These are phyloP conservation scores for Tetanocera ferruginea DNA, from an alignment of 2,888 invertebrate species.

Conservation along the genomic window DNA sequence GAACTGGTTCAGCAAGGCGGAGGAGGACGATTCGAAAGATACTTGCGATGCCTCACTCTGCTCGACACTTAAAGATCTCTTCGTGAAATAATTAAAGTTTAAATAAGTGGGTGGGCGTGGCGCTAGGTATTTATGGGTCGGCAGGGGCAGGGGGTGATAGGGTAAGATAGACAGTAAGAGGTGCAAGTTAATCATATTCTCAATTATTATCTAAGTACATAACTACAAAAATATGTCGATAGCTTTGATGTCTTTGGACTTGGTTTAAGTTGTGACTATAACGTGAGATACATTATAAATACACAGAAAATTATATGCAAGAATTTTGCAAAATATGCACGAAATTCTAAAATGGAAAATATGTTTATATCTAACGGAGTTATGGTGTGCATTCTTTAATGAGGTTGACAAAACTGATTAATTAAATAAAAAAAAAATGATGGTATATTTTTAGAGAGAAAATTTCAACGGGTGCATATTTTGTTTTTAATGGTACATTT, in stretches of 20 bases:
- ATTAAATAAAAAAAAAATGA: no score
- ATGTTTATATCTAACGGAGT: no score
- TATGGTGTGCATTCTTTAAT: no score
- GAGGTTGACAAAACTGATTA: no score
- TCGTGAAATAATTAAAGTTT: conserved; percentile 78
- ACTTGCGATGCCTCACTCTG: conserved; percentile 86
- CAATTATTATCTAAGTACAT: conserved; percentile 16
- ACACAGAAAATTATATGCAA: no score
- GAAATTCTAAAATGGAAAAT: no score
- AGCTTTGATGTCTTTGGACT: conserved; percentile 30
- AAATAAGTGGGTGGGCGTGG: conserved; percentile 46
- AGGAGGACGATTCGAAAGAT: conserved; percentile 78
- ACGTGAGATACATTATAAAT: no score
- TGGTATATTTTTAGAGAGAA: no score
- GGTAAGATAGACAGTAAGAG: neutral
- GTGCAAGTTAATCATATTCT: neutral
- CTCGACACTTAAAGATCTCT: conserved; percentile 87
- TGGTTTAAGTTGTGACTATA: neutral
- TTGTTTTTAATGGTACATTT: no score
- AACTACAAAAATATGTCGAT: conserved; percentile 39
- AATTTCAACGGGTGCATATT: no score
- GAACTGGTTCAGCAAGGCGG: conserved; percentile 77
- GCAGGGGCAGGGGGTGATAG: neutral
- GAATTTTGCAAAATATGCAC: no score
- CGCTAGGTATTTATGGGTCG: neutral